Conservation (phyloP, 2,888 invertebrate species). For the Parnassius smintheus region DNA sequence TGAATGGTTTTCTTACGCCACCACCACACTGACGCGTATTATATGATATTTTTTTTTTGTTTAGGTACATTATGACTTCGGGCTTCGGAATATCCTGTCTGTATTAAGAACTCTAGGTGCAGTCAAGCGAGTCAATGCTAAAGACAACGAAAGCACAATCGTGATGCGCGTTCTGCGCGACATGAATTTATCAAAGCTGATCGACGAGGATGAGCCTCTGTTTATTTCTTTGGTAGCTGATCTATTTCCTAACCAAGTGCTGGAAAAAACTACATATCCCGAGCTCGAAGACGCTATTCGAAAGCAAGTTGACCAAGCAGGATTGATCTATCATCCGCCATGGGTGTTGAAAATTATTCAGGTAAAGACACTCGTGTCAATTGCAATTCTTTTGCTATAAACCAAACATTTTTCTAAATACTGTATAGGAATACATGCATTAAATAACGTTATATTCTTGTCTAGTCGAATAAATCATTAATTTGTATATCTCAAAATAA, state of each 20-base stretch:
- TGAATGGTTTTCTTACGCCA: no score
- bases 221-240: conserved; percentile 97
- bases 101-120: conserved; percentile 96
- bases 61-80: conserved; percentile 98
- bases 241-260: conserved; percentile 95
- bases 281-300: conserved; percentile 94
- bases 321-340: conserved; percentile 94
- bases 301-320: conserved; percentile 89
- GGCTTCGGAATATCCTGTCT: conserved; percentile 96
- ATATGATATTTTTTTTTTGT: background rate
- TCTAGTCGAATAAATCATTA: no score
- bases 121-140: conserved; percentile 93
- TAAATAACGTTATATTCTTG: no score
- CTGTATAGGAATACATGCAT: no score
- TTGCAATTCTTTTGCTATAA: no score
- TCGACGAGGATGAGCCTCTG: conserved; percentile 98
- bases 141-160: conserved; percentile 96
- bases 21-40: background rate
- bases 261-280: conserved; percentile 94
- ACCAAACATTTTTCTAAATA: no score
- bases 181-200: conserved; percentile 98
- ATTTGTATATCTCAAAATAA: no score
- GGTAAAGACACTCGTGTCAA: conserved; percentile 56
- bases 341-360: conserved; percentile 97
- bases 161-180: conserved; percentile 98